Evolutionary conservation across 2,888 invertebrate genomes (phyloP).

Genomic region (Drosophila atripex): DNA sequence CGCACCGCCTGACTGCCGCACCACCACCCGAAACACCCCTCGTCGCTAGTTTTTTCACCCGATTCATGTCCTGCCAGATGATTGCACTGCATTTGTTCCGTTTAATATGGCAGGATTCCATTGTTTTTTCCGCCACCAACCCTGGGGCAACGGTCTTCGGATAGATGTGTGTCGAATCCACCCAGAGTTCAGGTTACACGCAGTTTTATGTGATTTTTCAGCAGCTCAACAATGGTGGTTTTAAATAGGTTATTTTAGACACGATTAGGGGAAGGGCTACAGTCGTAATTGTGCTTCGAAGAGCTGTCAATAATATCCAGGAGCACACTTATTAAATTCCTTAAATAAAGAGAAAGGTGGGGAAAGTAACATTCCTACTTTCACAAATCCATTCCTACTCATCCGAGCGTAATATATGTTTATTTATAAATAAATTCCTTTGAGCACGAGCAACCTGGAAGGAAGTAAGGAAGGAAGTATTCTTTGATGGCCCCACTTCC

Average conservation of each 20-base stretch:
- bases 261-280: constrained; percentile 5
- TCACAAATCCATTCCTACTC: not conserved
- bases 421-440: constrained; percentile 23
- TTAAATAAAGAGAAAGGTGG: not conserved
- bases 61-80: constrained; percentile 42
- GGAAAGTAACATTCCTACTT: not conserved
- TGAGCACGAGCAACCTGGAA: constrained; percentile 13
- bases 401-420: not conserved
- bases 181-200: constrained; percentile 22
- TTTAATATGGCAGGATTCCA: constrained; percentile 65
- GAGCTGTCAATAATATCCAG: not conserved
- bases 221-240: constrained; percentile 26
- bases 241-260: constrained; percentile 21
- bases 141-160: constrained; percentile 47
- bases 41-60: constrained; percentile 11
- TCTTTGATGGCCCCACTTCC: constrained; percentile 1
- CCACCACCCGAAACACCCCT: constrained; percentile 30
- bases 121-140: constrained; percentile 49
- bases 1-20: constrained; percentile 20
- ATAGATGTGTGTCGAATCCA: constrained; percentile 42
- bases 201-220: not conserved
- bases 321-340: not conserved
- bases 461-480: constrained; percentile 15
- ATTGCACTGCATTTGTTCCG: constrained; percentile 64
- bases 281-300: constrained; percentile 5